phyloP scores from a whole-genome alignment of 2,797 vertebrate genomes.

The Anomalospiza imberbis region DNA sequence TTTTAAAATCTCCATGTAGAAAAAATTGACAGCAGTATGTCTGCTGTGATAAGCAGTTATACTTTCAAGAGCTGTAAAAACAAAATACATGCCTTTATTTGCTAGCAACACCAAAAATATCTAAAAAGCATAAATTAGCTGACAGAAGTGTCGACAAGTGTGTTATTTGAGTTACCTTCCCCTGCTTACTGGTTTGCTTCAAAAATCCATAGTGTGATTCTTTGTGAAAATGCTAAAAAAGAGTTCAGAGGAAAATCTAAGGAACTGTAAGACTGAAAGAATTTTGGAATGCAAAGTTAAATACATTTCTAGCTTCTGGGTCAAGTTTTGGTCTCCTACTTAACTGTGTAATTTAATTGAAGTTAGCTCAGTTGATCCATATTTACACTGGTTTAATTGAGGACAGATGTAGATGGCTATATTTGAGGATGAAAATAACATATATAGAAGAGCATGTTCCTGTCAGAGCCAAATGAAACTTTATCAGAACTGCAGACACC shows the following conservation, averaged over 20 bases:
- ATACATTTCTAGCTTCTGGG: not conserved
- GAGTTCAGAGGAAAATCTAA: not conserved
- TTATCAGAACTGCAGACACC: not conserved
- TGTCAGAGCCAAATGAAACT: not conserved
- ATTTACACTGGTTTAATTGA: not conserved
- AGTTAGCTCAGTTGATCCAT: not conserved
- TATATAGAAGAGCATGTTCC: not conserved
- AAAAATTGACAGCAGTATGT: not conserved
- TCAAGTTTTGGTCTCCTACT: not conserved
- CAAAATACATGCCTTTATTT: not conserved
- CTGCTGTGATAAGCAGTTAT: not conserved
- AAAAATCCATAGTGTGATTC: not conserved
- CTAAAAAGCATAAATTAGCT: not conserved
- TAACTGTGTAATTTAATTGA: not conserved
- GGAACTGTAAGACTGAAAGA: not conserved
- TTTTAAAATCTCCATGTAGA: not conserved
- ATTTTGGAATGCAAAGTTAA: not conserved
- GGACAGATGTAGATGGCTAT: not conserved
- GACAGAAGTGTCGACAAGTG: not conserved
- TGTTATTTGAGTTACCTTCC: not conserved
- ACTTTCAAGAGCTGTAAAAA: not conserved
- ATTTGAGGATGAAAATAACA: not conserved
- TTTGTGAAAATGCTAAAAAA: not conserved
- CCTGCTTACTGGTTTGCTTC: not conserved
- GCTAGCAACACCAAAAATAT: not conserved